Evolutionary conservation across 92 coral and sea anemone species (phyloP).

Genomic region (Zoanthus gigantus): DNA sequence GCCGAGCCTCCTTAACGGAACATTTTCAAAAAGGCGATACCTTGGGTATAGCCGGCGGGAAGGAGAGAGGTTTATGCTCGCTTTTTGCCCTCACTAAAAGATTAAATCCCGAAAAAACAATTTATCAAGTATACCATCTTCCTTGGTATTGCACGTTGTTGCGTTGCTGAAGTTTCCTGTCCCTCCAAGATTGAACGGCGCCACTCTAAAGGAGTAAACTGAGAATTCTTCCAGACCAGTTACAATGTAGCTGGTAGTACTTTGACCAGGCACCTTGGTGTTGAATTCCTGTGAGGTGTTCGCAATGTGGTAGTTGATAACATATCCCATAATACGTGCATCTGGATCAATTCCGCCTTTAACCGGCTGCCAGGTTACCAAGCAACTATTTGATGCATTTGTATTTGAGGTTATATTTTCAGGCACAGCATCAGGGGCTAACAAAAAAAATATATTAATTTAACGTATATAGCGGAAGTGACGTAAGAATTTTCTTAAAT

Average conservation of each 20-base stretch:
- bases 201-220: conserved; percentile 6
- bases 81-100: background rate
- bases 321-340: conserved; percentile 16
- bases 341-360: conserved; percentile 4
- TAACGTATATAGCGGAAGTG: too few relatives aligned
- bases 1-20: too few relatives aligned
- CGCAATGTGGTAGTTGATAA: conserved; percentile 7
- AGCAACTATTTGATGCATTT: conserved; percentile 25
- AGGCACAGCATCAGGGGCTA: conserved; percentile 22
- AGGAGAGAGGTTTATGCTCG: too few relatives aligned
- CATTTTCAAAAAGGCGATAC: too few relatives aligned
- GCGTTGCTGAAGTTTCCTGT: background rate
- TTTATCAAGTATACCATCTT: conserved; percentile 24
- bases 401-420: conserved; percentile 1
- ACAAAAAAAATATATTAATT: background rate
- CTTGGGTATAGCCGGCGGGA: too few relatives aligned
- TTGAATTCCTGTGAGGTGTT: conserved; percentile 31
- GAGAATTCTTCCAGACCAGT: conserved; percentile 34
- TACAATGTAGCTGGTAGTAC: conserved; percentile 8
- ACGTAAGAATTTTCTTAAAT: too few relatives aligned
- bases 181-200: conserved; percentile 34
- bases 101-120: background rate
- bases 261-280: background rate
- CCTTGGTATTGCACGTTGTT: conserved; percentile 16
- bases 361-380: background rate